A percentile compares a stretch with the other conserved stretches of the same genome.
These are phyloP conservation scores for Minunthozetes semirufus DNA, from an alignment of 2,888 invertebrate species.

Conservation along the genomic window DNA sequence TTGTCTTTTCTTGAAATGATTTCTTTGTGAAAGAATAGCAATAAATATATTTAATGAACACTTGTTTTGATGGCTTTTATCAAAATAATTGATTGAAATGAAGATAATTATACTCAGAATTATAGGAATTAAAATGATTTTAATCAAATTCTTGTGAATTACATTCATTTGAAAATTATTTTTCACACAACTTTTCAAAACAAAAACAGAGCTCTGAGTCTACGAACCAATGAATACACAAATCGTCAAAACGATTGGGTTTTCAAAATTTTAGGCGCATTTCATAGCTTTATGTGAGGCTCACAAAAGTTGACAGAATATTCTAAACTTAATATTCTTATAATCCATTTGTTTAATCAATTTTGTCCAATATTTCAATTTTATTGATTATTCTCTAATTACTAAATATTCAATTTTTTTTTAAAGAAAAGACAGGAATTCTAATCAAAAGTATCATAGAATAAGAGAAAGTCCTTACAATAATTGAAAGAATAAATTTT, in stretches of 20 bases:
- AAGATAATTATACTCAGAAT: neutral
- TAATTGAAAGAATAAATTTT: too few relatives aligned
- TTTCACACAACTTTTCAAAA: neutral
- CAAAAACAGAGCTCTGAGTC: neutral
- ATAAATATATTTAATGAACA: slow-evolving; percentile 36
- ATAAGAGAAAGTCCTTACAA: too few relatives aligned
- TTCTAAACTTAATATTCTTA: too few relatives aligned
- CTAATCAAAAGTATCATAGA: too few relatives aligned
- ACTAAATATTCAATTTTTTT: too few relatives aligned
- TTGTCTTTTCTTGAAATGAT: slow-evolving; percentile 43
- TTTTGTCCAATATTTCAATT: too few relatives aligned
- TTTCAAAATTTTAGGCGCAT: neutral
- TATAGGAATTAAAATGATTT: neutral
- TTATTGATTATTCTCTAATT: too few relatives aligned
- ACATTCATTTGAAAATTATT: neutral
- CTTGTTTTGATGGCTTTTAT: neutral
- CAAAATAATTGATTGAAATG: neutral
- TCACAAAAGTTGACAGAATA: too few relatives aligned
- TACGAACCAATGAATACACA: neutral
- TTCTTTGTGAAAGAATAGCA: slow-evolving; percentile 44
- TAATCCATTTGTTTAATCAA: too few relatives aligned
- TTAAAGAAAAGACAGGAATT: too few relatives aligned
- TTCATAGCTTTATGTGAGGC: too few relatives aligned
- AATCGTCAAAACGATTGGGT: too few relatives aligned
- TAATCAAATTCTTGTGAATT: neutral